Evolutionary conservation across 1,140 invertebrate species (phyloP), one percentile per base, ranked within the genome.

Genomic region (Diabrotica virgifera): DNA sequence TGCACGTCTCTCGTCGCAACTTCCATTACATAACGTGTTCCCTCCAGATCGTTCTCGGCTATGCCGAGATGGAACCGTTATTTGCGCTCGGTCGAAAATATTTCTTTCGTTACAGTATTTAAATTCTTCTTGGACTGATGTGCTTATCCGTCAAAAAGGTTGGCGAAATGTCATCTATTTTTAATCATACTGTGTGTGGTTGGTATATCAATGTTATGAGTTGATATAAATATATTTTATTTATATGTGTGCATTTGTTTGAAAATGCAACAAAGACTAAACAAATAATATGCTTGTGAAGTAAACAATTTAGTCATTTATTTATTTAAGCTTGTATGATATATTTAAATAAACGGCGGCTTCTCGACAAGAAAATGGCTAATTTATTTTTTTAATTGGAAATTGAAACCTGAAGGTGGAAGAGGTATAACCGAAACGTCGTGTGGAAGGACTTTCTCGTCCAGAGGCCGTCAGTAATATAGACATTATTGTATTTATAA

Each of bases 131-230:
- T 53, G 51, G 13, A 10, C 11, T 35, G 37, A 46, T 64, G 14
- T 57, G 55, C 62, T 14, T 8, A 12, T 58, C 38, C 10, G 52
- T 67, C 57, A 72, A 61, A 66, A 70, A 51, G 59, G 63, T 71
- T 67, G 59, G 66, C 71, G 65, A 70, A 71, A 68, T 69, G 73
- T 74, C 69, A 73, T 72, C 65, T 72, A 70, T 73, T 68, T 72
- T 72, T 69, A 77, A 79, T 79, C 78, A 79, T 79, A 76, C 78
- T 79, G 78, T 79, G 78, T 79, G 77, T 79, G 78, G 78, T 78
- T 71, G 75, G 77, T 78, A 78, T 78, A 78, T 78, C 78, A 79
- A 78, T 79, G 71, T 78, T 79, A 71, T 78, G 72, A 77, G 75
- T 78, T 78, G 78, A 78, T 78, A 74, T 75, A 71, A 64, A 70